phyloP scores from a whole-genome alignment of 2,113 vertebrate species.

The Oenanthe oenanthe region DNA sequence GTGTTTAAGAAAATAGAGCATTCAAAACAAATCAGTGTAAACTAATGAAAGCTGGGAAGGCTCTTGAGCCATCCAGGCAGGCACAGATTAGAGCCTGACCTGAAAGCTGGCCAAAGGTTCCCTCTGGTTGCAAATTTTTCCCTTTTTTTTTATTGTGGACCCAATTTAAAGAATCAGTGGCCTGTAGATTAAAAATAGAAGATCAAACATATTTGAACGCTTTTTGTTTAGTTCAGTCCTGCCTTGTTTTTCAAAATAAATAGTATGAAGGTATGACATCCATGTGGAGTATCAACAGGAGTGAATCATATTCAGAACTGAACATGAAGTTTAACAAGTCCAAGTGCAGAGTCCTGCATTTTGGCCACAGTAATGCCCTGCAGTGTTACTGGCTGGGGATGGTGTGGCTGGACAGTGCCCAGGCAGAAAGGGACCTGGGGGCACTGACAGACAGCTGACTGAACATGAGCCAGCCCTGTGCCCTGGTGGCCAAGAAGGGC shows the following conservation, averaged over 20 bases:
- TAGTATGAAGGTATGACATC: not conserved
- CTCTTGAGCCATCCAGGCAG: not conserved
- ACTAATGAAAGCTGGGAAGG: not conserved
- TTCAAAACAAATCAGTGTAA: not conserved
- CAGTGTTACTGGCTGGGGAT: too few relatives aligned
- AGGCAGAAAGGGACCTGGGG: too few relatives aligned
- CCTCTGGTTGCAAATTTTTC: not conserved
- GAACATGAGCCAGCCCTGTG: too few relatives aligned
- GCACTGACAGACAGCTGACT: too few relatives aligned
- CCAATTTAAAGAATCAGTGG: not conserved
- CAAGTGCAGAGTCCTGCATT: too few relatives aligned
- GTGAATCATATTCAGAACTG: not conserved
- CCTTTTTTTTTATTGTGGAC: not conserved
- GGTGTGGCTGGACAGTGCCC: too few relatives aligned
- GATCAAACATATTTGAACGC: not conserved
- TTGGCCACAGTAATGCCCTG: too few relatives aligned
- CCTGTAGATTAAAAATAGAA: not conserved
- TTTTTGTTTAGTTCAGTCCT: not conserved
- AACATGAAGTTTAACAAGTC: too few relatives aligned
- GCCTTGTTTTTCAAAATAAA: not conserved
- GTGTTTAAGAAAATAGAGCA: not conserved
- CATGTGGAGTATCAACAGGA: not conserved
- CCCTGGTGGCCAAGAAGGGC: too few relatives aligned
- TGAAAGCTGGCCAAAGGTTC: not conserved
- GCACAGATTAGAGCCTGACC: not conserved